Base-by-base conservation (phyloP, 2,888 invertebrate species). In the Adineta ricciae region DNA sequence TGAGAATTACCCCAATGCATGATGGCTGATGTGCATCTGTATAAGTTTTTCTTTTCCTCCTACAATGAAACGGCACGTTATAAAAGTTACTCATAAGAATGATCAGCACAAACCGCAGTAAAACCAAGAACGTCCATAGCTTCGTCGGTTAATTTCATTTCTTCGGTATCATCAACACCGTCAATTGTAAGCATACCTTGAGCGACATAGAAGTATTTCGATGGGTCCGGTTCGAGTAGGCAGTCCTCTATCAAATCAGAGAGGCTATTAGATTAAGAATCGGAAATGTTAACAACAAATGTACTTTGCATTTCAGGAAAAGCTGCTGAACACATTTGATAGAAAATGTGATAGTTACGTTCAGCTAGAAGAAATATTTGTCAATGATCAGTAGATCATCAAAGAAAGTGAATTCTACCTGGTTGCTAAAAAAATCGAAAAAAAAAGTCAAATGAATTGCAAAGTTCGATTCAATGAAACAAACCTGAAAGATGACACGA, bases 1-100 rank as follows among this genome's bases (percentile, higher is more conserved):
- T 98, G 97, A 96, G 99, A 96, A 91, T 95, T 94, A 93, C 99
- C 99, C 95, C 99, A 96, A 92, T 99, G 98, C 96, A 99, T 97
- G 91, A 99, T 97, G 90, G 96, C 93, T 90, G 96, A 96, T 88
- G 97, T 97, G 92, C 97, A 95, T 92, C 94, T 96, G 94, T 97
- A 99, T 89, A 98, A 94, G 92, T 97, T 93, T 91, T 94, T 93
- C 93, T 97, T 97, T 92, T 99, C 98, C 41, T 89, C 89, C 0
- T 83, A 56, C 32, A 27, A n/a, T 56, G 46, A 46, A n/a, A n/a
- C n/a, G n/a, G 5, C 11, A 46, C 46, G 11, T 8, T 46, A 46
- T 46, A 46, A 46, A 46, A n/a, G n/a, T n/a, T n/a, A n/a, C n/a
- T n/a, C n/a, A n/a, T n/a, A n/a, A n/a, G n/a, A n/a, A n/a, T n/a